These are phyloP conservation scores for Gymnoscopelus braueri DNA, from an alignment of 2,797 vertebrate species.

Conservation along the genomic window DNA sequence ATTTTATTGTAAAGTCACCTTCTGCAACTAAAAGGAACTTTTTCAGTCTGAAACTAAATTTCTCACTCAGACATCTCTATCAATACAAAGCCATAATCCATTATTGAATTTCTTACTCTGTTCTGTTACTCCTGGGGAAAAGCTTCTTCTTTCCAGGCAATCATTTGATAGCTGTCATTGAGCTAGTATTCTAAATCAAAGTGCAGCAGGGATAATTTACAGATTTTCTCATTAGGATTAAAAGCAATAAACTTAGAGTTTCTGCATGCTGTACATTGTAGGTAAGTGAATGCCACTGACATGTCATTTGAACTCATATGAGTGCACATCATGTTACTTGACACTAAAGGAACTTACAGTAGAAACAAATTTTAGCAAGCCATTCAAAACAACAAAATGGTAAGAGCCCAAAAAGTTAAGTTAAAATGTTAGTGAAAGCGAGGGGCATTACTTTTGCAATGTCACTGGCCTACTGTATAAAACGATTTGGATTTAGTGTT, in stretches of 20 bases:
- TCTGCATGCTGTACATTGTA: too few species aligned
- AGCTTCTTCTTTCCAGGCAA: not conserved
- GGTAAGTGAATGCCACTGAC: too few species aligned
- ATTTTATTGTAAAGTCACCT: not conserved
- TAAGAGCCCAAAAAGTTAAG: too few species aligned
- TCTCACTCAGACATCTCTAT: slow-evolving; percentile 1
- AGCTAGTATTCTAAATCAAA: not conserved
- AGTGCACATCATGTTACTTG: slow-evolving; percentile 10
- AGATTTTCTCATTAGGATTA: too few species aligned
- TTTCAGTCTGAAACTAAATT: slow-evolving; percentile 30
- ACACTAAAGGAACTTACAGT: not conserved
- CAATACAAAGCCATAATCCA: slow-evolving; percentile 19
- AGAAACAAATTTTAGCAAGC: too few species aligned
- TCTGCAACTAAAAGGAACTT: slow-evolving; percentile 11
- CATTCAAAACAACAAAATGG: too few species aligned
- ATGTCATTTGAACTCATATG: too few species aligned
- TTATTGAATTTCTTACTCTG: slow-evolving; percentile 38
- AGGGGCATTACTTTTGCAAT: slow-evolving; percentile 11
- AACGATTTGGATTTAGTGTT: slow-evolving; percentile 36
- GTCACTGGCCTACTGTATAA: slow-evolving; percentile 10
- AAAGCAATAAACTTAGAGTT: too few species aligned
- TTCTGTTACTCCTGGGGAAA: slow-evolving; percentile 34
- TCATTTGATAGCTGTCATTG: not conserved
- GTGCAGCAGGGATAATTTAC: too few species aligned
- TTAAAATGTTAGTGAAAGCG: not conserved